Percentiles rank a stretch among this genome's conserved stretches.
These are phyloP conservation scores for Aurelia coerulea DNA, from an alignment of 30 jellyfish, hydroid and myxozoan species.

Conservation along the genomic window DNA sequence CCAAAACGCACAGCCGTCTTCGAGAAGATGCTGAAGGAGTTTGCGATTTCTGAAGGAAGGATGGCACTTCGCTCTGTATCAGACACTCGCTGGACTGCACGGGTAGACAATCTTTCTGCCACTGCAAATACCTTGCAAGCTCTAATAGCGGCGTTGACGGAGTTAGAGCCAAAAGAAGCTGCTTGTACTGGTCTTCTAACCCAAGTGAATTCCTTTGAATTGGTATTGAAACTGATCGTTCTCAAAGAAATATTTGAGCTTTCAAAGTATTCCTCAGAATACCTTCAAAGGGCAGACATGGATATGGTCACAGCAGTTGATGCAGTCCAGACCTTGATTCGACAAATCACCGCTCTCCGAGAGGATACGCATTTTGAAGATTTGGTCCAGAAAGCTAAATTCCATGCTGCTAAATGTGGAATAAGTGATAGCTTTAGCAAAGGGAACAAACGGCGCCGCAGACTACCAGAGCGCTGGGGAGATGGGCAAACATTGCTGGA, in stretches of 20 bases:
- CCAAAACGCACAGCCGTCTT: no score
- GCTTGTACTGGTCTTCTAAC: no score
- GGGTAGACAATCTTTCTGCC: no score
- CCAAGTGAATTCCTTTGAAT: constrained; percentile 24
- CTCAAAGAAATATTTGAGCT: constrained; percentile 25
- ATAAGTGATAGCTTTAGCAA: constrained; percentile 17
- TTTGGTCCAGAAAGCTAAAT: constrained; percentile 28
- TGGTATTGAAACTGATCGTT: constrained; percentile 25
- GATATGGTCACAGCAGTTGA: no score
- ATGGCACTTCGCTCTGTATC: constrained; percentile 53
- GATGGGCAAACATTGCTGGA: constrained; percentile 34
- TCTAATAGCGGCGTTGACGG: no score
- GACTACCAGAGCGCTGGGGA: constrained; percentile 37
- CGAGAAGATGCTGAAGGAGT: constrained; percentile 20
- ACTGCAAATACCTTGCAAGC: no score
- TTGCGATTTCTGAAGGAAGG: constrained; percentile 26
- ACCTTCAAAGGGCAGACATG: no score
- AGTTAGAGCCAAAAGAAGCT: no score
- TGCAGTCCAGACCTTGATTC: constrained; percentile 34
- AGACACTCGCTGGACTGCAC: constrained; percentile 68
- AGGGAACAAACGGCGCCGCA: constrained; percentile 34
- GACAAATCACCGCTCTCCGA: constrained; percentile 31
- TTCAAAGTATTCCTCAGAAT: no score
- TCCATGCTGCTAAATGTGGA: constrained; percentile 25
- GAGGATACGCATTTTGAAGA: no score